Base-by-base conservation (phyloP, 2,113 vertebrate genomes). In the Ailuropoda melanoleuca region DNA sequence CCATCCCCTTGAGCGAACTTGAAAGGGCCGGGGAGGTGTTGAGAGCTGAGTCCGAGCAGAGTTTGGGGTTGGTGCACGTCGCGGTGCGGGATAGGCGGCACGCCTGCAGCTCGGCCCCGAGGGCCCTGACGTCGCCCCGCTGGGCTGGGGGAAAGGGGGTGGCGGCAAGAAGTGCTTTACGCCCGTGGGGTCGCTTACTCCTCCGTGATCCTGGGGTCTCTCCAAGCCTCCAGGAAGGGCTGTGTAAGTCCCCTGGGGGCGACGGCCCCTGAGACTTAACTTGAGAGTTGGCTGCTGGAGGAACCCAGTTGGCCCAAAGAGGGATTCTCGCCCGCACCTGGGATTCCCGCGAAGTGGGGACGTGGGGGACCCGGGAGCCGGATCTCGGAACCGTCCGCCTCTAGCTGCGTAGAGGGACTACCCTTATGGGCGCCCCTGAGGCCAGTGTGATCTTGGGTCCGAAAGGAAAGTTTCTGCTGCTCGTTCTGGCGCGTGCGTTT, bases 21-120 rank as follows among this genome's bases (percentile, higher is more conserved):
- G 96, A 95, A 98, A 97, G 93, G 78, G 80, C 78, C 50, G 29
- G 70, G 84, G 87, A 80, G 78, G 92, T 34, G 89, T 58, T 31
- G 88, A 81, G 94, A 90, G 80, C 89, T 18, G 89, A 88, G 97
- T 77, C 92, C 88, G 24, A 75, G 24, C 72, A 26, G 74, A 10
- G 74, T 48, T 77, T 10, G 56, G 82, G 62, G 64, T 81, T 26
- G 70, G 48, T 37, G 75, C 50, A 6, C 82, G 66, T 50, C 2
- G 31, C 17, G 8, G 55, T 4, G 17, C 64, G 9, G 37, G 64
- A 62, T 6, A 58, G 86, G 88, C 60, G 26, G 88, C 37, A n/a
- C 82, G 78, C 87, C 60, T 56, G 21, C 64, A 3, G 55, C 80
- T 31, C 18, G 14, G 66, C 34, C 77, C 2, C 29, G 7, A 29